Percentiles rank a stretch among this genome's conserved stretches.
Conservation (phyloP, 2,888 invertebrate genomes). For the Diaperis boleti region DNA sequence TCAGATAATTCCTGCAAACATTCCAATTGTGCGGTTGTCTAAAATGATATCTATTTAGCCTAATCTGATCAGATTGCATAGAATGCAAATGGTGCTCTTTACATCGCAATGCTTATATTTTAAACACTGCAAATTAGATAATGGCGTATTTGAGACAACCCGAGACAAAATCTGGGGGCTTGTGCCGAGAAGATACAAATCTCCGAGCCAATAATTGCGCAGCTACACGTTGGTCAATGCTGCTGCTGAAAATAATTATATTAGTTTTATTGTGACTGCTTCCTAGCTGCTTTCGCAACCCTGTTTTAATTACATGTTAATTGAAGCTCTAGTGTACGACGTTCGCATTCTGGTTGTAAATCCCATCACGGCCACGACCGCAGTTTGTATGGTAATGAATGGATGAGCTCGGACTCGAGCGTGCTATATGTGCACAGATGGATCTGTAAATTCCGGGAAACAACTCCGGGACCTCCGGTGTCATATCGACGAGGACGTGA, state of each 20-base stretch:
- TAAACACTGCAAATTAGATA: neutral
- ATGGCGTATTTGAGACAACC: neutral
- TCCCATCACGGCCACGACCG: constrained; percentile 54
- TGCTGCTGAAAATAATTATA: too few species aligned
- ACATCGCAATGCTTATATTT: neutral
- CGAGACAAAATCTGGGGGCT: neutral
- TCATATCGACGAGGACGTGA: constrained; percentile 38
- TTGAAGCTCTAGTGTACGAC: constrained; percentile 48
- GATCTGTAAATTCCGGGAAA: constrained; percentile 42
- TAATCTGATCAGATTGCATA: neutral
- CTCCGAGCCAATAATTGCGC: neutral
- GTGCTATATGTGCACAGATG: constrained; percentile 56
- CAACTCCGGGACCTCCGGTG: constrained; percentile 35
- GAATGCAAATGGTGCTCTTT: neutral
- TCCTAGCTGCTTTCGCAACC: neutral
- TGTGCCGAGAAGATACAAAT: neutral
- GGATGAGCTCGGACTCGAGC: constrained; percentile 45
- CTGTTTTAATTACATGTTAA: constrained; percentile 60
- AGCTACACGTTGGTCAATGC: too few species aligned
- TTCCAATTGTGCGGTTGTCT: neutral
- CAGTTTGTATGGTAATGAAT: constrained; percentile 60
- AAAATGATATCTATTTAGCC: neutral
- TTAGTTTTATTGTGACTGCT: too few species aligned
- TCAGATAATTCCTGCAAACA: neutral
- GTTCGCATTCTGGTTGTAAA: constrained; percentile 46